Evolutionary conservation across 2,888 invertebrate species (phyloP).

Genomic region (Drosophila kanekoi): DNA sequence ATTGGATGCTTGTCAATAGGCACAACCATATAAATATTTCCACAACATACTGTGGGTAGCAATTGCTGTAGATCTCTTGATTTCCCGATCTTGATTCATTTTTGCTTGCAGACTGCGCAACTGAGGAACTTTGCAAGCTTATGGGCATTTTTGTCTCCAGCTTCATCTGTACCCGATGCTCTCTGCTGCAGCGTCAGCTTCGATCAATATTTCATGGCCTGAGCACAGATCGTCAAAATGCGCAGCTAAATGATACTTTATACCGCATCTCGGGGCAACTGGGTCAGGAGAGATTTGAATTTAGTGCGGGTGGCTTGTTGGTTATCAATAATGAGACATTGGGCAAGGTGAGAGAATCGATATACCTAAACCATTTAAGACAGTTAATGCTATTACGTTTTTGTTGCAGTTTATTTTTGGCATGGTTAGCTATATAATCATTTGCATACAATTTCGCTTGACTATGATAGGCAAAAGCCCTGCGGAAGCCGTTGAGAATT

Average conservation of each 20-base stretch:
- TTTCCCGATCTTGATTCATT: not conserved
- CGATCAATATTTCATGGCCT: constrained; percentile 42
- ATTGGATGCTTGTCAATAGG: constrained; percentile 63
- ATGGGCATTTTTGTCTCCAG: constrained; percentile 54
- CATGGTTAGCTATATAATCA: constrained; percentile 71
- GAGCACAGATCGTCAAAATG: constrained; percentile 51
- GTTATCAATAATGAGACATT: constrained; percentile 63
- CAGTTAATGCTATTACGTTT: not conserved
- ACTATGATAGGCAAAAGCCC: constrained; percentile 39
- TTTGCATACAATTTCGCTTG: constrained; percentile 79
- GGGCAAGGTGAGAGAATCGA: constrained; percentile 62
- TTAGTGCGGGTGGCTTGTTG: constrained; percentile 75
- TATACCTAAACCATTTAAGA: too few species aligned
- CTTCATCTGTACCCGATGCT: constrained; percentile 68
- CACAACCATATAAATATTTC: not conserved
- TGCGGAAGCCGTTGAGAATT: constrained; percentile 1
- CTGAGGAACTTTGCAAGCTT: constrained; percentile 56
- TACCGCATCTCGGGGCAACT: constrained; percentile 62
- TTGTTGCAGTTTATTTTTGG: constrained; percentile 71
- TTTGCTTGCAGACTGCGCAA: constrained; percentile 41
- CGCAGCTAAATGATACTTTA: constrained; percentile 49
- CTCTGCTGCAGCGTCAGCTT: constrained; percentile 51
- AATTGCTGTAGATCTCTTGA: not conserved
- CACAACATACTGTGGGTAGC: constrained; percentile 47
- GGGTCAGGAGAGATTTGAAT: constrained; percentile 64